These are phyloP conservation scores for Phaonia tiefii DNA, from an alignment of 2,888 invertebrate species.

Conservation along the genomic window DNA sequence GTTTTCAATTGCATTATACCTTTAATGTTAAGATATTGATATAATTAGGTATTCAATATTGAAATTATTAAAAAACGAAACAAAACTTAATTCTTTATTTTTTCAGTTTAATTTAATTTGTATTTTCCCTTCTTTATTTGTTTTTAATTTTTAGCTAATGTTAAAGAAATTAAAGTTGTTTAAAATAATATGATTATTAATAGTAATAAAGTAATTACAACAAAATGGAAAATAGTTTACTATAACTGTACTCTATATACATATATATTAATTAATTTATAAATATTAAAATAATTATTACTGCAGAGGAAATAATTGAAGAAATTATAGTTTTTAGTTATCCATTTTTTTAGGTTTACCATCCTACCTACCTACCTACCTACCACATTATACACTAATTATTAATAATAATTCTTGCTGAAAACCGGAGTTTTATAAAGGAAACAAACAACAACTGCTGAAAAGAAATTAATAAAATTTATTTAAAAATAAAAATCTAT, in stretches of 20 bases:
- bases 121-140: conserved; percentile 32
- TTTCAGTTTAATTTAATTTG: conserved; percentile 23
- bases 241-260: conserved; percentile 5
- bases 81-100: conserved; percentile 17
- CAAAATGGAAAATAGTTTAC: not conserved
- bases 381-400: conserved; percentile 42
- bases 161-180: conserved; percentile 33
- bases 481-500: conserved; percentile 22
- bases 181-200: conserved; percentile 23
- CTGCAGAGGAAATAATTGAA: conserved; percentile 24
- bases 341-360: conserved; percentile 57
- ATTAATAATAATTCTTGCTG: conserved; percentile 45
- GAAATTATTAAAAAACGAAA: conserved; percentile 10
- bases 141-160: conserved; percentile 56
- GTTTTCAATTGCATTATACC: no score
- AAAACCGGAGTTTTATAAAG: conserved; percentile 54
- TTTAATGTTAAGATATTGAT: no score
- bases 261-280: conserved; percentile 61
- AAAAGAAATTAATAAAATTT: conserved; percentile 54
- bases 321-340: conserved; percentile 56
- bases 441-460: conserved; percentile 42
- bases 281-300: conserved; percentile 42
- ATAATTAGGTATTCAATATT: not conserved
- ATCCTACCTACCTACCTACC: no score
- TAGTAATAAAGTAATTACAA: conserved; percentile 6